These are phyloP conservation scores for Mnemiopsis leidyi DNA, from an alignment of 37 sponge, comb jelly and placozoan species.

Conservation along the genomic window DNA sequence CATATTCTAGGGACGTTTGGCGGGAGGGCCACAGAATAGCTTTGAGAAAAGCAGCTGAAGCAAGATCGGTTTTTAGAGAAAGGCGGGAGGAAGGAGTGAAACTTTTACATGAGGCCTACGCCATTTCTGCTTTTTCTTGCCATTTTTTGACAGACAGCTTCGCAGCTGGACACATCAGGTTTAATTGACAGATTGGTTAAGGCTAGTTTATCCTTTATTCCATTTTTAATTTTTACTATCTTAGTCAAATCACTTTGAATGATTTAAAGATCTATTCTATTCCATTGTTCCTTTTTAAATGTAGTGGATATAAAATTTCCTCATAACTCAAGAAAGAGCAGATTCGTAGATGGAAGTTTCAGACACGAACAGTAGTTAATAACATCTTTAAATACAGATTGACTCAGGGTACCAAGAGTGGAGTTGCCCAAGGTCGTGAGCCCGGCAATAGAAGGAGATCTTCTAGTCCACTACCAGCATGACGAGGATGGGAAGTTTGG, in stretches of 20 bases:
- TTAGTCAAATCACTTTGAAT: no score
- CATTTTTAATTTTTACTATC: no score
- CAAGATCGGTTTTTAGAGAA: neutral
- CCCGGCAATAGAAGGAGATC: neutral
- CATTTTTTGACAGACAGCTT: slow-evolving; percentile 1
- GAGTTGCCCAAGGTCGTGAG: neutral
- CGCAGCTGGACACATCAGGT: neutral
- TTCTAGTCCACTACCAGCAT: neutral
- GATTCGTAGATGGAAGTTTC: no score
- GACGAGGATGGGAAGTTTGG: slow-evolving; percentile 5
- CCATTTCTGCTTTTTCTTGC: slow-evolving; percentile 1
- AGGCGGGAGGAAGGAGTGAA: neutral
- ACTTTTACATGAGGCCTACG: neutral
- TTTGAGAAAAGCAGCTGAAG: neutral
- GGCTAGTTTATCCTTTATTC: no score
- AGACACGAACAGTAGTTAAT: no score
- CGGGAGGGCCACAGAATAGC: neutral
- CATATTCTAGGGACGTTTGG: slow-evolving; percentile 3
- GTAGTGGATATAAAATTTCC: no score
- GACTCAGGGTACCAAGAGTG: neutral
- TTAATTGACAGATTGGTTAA: no score
- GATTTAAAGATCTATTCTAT: no score
- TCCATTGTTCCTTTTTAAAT: no score
- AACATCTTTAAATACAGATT: no score
- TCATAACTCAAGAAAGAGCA: no score